Evolutionary conservation across 2,888 invertebrate genomes (phyloP), one percentile per base, ranked within the genome.

Genomic region (Keiferia lycopersicella): DNA sequence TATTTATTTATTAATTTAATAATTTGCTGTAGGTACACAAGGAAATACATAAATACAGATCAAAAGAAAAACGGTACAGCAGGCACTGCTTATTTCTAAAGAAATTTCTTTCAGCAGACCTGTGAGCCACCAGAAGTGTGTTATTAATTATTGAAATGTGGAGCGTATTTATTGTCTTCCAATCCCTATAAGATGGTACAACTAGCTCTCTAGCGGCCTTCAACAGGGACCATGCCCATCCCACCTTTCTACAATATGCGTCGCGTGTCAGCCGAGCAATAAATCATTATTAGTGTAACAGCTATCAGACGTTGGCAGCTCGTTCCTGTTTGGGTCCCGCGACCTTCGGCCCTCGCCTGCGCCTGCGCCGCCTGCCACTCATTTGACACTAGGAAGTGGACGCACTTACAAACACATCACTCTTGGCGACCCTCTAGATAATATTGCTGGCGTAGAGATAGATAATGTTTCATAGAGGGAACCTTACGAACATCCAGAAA

Each of bases 201-300:
- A 26, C 34, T 34, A 8, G 34, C 4, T 34, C 10, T 10, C 34
- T 1, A 34, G 34, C 34, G 34, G 1, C 34, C 34, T 34, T 34
- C 34, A 34, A 10, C 10, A 10, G 34, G 34, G 7, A 3, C 8
- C 20, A 20, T 20, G 50, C 50, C 20, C 58, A 41, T 65, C 59
- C 48, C 60, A 38, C 60, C 63, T 50, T 20, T 20, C 16, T 14
- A 30, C 56, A 57, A 14, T 22, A 78, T 26, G 26, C 2, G 75
- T 76, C 79, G 77, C 70, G 75, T 74, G 74, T 68, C 73, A 72
- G 14, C 7, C 50, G 53, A 78, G 81, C 78, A 74, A 88, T 91
- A 88, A 82, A 89, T 91, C 89, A 89, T 89, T 87, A 87, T 90
- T 88, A 90, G 77, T 71, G 79, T 73, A 84, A 78, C 87, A 74